Percentiles rank a stretch among this genome's conserved stretches.
These are phyloP conservation scores for Bradypodion pumilum DNA, from an alignment of 2,797 vertebrate genomes.

Conservation along the genomic window DNA sequence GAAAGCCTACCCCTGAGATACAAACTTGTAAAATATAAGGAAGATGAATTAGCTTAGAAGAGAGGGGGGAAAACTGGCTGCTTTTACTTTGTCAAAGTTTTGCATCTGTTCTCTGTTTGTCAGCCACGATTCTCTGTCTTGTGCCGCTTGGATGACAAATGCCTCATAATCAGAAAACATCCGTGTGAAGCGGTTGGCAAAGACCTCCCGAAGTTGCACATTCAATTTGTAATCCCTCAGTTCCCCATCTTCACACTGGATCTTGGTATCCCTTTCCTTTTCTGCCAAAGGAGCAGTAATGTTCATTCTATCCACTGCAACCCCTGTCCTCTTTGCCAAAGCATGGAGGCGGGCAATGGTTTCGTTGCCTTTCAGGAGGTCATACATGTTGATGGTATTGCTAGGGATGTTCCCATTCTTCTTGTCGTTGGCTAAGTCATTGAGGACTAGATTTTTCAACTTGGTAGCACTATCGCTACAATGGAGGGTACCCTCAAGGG, in stretches of 20 bases:
- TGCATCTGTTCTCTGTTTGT: conserved; percentile 94
- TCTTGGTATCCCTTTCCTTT: conserved; percentile 75
- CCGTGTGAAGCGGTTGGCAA: conserved; percentile 89
- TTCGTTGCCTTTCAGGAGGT: conserved; percentile 89
- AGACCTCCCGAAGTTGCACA: conserved; percentile 93
- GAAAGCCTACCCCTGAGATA: not conserved
- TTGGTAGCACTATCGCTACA: conserved; percentile 77
- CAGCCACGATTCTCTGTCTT: conserved; percentile 94
- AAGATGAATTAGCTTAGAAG: not conserved
- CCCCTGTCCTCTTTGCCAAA: conserved; percentile 85
- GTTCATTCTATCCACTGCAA: conserved; percentile 83
- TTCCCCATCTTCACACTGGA: conserved; percentile 82
- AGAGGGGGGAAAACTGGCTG: not conserved
- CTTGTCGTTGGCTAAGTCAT: conserved; percentile 90
- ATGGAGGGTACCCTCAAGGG: conserved; percentile 79
- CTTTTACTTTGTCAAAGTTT: conserved; percentile 95
- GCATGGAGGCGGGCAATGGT: conserved; percentile 89
- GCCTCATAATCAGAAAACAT: conserved; percentile 96
- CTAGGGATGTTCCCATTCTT: conserved; percentile 91
- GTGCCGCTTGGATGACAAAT: conserved; percentile 91
- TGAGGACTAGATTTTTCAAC: conserved; percentile 85
- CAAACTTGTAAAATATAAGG: not conserved
- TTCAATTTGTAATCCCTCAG: conserved; percentile 88
- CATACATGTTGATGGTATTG: conserved; percentile 86
- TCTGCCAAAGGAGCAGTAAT: conserved; percentile 72